Evolutionary conservation across 2,113 vertebrate genomes (phyloP), one percentile per base, ranked within the genome.

Genomic region (Phylloscopus trochilus): DNA sequence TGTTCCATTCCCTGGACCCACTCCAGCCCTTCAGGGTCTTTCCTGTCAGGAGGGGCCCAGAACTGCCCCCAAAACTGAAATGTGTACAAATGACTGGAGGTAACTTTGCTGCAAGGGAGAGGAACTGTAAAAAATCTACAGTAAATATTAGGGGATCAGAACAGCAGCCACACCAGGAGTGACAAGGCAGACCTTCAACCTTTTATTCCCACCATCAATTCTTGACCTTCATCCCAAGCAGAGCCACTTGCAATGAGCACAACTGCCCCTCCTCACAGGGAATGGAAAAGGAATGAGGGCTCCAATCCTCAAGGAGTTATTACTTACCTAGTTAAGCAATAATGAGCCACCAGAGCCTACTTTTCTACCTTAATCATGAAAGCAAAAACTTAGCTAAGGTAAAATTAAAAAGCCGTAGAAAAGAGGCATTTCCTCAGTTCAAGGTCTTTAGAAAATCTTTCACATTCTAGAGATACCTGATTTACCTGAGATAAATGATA

Each of bases 1-100:
- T 0, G 1, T 23, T 55, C 59, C 59, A n/a, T 39, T 7, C 70
- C 35, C 60, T 49, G 43, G n/a, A 56, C 41, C 23, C 0, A 0
- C 24, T 75, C 30, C 70, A 85, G 51, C 51, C 60, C 10, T 23
- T 56, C 41, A 0, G 1, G 0, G 19, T 39, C 69, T 28, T 8
- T 56, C 10, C 2, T 20, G 15, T 8, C 69, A 55, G 0, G 9
- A 15, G 26, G 19, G 6, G 2, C 24, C 49, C 41, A 72, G 15
- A 73, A 15, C 2, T 58, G 22, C 3, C 52, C 59, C 68, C 68
- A 66, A 43, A 64, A 51, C 27, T 51, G 22, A 64, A 59, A 12
- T 16, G 14, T 23, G 12, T 6, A 7, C 49, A 83, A 87, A 73
- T 55, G 31, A 44, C 1, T 79, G 1, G 0, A 78, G 30, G 35